Base-by-base conservation (phyloP, 1,140 invertebrate genomes). In the Drosophila kurseongensis region DNA sequence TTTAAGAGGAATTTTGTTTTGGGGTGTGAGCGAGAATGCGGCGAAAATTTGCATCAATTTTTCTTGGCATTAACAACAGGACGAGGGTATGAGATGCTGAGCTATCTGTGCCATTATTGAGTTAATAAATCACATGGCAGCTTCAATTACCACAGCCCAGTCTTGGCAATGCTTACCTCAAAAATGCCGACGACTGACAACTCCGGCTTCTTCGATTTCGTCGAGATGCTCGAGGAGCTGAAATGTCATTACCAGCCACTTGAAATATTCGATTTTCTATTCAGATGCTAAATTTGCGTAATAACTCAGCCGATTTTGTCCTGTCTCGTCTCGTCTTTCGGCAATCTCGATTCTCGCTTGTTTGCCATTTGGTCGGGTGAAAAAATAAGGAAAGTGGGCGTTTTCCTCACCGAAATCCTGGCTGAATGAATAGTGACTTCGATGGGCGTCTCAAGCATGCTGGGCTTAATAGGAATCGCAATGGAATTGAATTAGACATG, bases 251-350 rank as follows among this genome's bases (percentile, higher is more conserved):
- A 82, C 79, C 79, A 82, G 79, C 68, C 75, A 78, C 79, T 82
- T 82, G 79, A 82, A 83, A 83, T 82, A 78, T 82, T 82, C 79
- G 80, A 82, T 82, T 82, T 82, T 78, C 79, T 82, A 82, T 83
- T 82, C 75, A 82, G 77, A 82, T 82, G 79, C 79, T 82, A 82
- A 82, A 82, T 82, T 82, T 71, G 79, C 75, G 75, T 68, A 82
- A 82, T 82, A 78, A 82, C 72, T 82, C 75, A 82, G 60, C 58
- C 42, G 42, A 29, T 41, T 55, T 36, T 6, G 65, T 36, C 32
- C 42, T 45, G 36, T 16, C 55, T 55, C 50, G 40, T 48, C 42
- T 71, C 67, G 41, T 56, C 42, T 55, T 47, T 69, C 52, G 29
- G 32, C 54, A 79, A 71, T 82, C 54, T 40, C 41, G 38, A 71